Evolutionary conservation across 2,888 invertebrate species (phyloP).

Genomic region (Pyrochroa serraticornis): DNA sequence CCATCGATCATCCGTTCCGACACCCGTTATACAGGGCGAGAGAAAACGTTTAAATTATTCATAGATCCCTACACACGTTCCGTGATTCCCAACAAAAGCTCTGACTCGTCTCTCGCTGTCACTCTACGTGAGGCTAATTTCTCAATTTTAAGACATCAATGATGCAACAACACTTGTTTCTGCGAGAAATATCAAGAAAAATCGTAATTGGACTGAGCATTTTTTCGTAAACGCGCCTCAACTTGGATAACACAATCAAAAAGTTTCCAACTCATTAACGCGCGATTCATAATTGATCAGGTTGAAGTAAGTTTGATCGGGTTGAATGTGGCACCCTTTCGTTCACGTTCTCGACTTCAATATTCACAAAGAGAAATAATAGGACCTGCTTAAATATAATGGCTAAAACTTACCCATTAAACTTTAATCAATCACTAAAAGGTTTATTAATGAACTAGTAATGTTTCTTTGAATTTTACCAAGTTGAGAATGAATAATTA

Average conservation of each 20-base stretch:
- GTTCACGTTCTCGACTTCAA: slow-evolving; percentile 11
- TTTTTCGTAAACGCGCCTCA: neutral
- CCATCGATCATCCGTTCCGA: too few relatives aligned
- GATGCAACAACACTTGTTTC: too few relatives aligned
- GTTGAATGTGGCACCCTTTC: neutral
- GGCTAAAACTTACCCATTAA: slow-evolving; percentile 21
- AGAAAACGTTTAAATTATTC: slow-evolving; percentile 3
- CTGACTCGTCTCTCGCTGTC: too few relatives aligned
- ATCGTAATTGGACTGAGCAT: too few relatives aligned
- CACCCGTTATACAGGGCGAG: too few relatives aligned
- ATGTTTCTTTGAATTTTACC: slow-evolving; percentile 27
- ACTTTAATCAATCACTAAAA: slow-evolving; percentile 18
- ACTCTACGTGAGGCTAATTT: neutral
- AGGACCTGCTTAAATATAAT: slow-evolving; percentile 18
- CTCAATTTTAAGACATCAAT: neutral
- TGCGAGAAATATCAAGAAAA: too few relatives aligned
- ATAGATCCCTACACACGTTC: neutral
- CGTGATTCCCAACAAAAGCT: neutral
- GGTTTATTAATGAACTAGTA: slow-evolving; percentile 28
- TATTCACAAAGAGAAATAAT: slow-evolving; percentile 24
- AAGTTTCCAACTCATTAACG: slow-evolving; percentile 6
- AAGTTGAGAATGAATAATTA: slow-evolving; percentile 22
- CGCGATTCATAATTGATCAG: neutral
- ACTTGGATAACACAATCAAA: neutral
- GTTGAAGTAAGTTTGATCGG: neutral